Base-by-base conservation (phyloP, 2,888 invertebrate genomes). In the Thalpophila matura region DNA sequence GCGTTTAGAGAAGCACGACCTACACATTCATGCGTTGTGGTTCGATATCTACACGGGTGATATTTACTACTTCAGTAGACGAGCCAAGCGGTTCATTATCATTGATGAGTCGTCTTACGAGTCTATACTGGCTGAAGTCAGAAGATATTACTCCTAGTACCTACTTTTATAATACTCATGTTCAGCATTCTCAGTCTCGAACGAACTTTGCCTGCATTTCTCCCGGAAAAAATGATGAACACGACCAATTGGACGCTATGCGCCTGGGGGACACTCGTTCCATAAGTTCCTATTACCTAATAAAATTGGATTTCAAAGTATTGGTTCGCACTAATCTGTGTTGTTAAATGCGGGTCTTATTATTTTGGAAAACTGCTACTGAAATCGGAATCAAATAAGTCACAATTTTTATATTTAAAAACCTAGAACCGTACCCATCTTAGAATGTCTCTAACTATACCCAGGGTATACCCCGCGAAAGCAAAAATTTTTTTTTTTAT, bases 1-100 rank as follows among this genome's bases (percentile, higher is more conserved):
- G 68, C 96, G 98, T 1, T 93, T 99, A 14, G 97, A 98, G 87
- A 96, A 96, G 40, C 97, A 98, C 80, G 96, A 98, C 86, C 95
- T 99, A 38, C 98, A 98, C 82, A 97, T 99, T 74, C 99, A 98
- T 84, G 99, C 99, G 0, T 94, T 99, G 35, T 99, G 99, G 99
- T 99, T 99, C 89, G 99, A 99, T 89, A 98, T 99, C 88, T 99
- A 99, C 87, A 98, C 98, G 0, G 99, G 99, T 0, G 98, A 99
- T 89, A 98, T 99, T 83, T 98, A 98, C 89, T 98, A 98, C 90
- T 99, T 99, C 87, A 99, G 98, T 86, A 96, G 99, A 80, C 96
- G 97, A 26, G 96, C 97, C 40, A 98, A 99, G 90, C 94, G 96
- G 61, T 99, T 99, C 89, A 95, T 99, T 14, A 96, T 97, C 74